Percentiles rank a stretch among this genome's conserved stretches.
phyloP scores from a whole-genome alignment of 2,797 vertebrate genomes.

The Micropoecilia bifurca region DNA sequence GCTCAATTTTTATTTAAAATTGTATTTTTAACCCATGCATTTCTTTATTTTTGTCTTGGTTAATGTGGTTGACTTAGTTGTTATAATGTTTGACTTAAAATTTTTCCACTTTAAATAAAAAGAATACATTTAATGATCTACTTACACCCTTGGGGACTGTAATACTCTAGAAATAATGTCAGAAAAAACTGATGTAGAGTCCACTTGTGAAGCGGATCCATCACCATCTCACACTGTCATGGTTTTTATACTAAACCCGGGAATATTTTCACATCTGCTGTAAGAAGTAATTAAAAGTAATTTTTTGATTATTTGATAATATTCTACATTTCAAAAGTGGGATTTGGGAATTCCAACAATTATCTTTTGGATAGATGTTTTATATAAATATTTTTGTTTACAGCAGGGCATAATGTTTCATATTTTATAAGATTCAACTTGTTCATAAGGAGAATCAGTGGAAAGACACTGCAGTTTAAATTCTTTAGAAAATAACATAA shows the following conservation, averaged over 20 bases:
- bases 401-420: not conserved
- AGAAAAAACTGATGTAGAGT: not conserved
- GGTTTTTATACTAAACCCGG: not conserved
- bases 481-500: not conserved
- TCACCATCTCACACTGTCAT: not conserved
- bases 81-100: not conserved
- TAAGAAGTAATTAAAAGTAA: not conserved
- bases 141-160: not conserved
- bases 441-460: not conserved
- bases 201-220: not conserved
- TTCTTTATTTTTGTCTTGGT: not conserved
- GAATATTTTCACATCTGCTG: not conserved
- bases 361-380: not conserved
- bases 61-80: not conserved
- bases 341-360: not conserved
- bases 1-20: not conserved
- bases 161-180: not conserved
- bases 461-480: not conserved
- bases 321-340: not conserved
- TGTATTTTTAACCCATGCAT: not conserved
- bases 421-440: not conserved
- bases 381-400: not conserved
- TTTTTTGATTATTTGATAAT: not conserved
- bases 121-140: not conserved
- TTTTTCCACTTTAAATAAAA: not conserved